phyloP scores from a whole-genome alignment of 2,888 invertebrate genomes.

The Balanococcus diminutus region DNA sequence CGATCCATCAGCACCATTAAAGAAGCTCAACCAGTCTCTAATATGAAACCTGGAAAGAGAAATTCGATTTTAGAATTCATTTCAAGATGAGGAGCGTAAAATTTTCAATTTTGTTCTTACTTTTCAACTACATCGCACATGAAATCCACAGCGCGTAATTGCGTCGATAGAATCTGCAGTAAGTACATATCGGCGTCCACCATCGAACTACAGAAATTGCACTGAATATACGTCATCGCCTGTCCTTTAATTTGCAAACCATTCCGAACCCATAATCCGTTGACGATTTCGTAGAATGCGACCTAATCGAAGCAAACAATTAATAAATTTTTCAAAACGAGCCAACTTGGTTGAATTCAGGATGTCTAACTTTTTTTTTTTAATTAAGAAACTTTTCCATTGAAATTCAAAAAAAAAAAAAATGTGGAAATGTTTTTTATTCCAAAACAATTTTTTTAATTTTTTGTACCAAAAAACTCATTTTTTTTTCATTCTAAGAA shows the following conservation, averaged over 20 bases:
- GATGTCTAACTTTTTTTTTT: no score
- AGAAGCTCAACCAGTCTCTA: constrained; percentile 81
- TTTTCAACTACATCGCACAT: constrained; percentile 86
- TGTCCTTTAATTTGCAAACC: constrained; percentile 98
- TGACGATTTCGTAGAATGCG: constrained; percentile 91
- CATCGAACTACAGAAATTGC: constrained; percentile 98
- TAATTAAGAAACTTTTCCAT: no score
- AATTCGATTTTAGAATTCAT: neutral
- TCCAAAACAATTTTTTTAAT: no score
- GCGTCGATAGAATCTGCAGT: constrained; percentile 89
- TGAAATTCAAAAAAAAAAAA: no score
- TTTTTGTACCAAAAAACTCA: no score
- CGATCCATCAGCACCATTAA: constrained; percentile 63
- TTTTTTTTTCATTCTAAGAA: no score
- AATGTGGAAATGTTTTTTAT: no score
- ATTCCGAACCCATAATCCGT: constrained; percentile 92
- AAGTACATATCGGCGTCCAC: constrained; percentile 96
- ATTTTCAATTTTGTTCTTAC: constrained; percentile 65
- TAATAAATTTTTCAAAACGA: constrained; percentile 61
- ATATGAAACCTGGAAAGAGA: constrained; percentile 75
- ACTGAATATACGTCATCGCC: constrained; percentile 98
- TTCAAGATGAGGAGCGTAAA: constrained; percentile 4
- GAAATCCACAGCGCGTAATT: constrained; percentile 83
- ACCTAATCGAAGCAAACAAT: constrained; percentile 70
- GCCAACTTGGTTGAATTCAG: no score